Evolutionary conservation across 2,888 invertebrate species (phyloP), one percentile per base, ranked within the genome.

Genomic region (Oscheius onirici): DNA sequence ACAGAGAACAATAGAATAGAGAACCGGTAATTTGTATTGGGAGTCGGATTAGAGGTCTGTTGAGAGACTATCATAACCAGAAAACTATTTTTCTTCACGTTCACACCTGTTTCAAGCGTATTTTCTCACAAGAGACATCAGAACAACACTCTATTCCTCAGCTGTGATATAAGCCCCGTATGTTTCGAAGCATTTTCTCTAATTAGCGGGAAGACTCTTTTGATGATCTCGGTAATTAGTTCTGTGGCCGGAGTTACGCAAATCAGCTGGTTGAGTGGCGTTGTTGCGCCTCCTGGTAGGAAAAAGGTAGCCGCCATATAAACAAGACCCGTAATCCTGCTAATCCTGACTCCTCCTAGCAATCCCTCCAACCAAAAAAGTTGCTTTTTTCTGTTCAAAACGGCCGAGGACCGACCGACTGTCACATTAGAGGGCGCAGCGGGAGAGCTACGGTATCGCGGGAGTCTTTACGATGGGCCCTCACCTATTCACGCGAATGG

Each of bases 181-280:
- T n/a, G n/a, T n/a, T n/a, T n/a, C n/a, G 8, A 34, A 34, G 8
- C 34, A 34, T 34, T 6, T 34, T 3, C 34, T 8, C 34, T n/a
- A 34, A 34, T 34, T 34, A 34, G 34, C 34, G 34, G 34, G 34
- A 34, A 34, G 3, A 3, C 34, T 34, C 34, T 34, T 34, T 34
- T 34, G 34, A 34, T 34, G 34, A 34, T 34, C 34, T 6, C 5
- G 3, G 34, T 34, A 34, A 34, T 34, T 34, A 34, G 34, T 34
- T 8, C 34, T 8, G 34, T 58, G 41, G 13, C 20, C 52, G 13
- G 20, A 34, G 34, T 63, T 63, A 46, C 63, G 63, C 49, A 63
- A 63, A 49, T 46, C 63, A 46, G 63, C 63, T 63, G 63, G 34
- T 63, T 26, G 63, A 63, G 63, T 63, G 63, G 46, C 63, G 22